A percentile compares a stretch with the other conserved stretches of the same genome.
Evolutionary conservation across 2,797 vertebrate genomes (phyloP).

Genomic region (Kryptolebias ocellatus): DNA sequence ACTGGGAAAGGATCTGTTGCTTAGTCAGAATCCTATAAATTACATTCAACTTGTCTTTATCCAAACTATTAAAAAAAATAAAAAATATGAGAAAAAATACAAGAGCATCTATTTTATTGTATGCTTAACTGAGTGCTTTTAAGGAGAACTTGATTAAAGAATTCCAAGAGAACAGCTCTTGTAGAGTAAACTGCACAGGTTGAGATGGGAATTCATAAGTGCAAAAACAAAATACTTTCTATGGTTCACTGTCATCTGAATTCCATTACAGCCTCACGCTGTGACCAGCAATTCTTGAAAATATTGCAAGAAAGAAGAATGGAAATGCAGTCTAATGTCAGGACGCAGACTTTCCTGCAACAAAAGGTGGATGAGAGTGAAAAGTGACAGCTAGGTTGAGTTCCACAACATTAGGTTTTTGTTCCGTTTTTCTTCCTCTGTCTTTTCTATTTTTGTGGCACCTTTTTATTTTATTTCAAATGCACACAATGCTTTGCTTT

Average conservation of each 20-base stretch:
- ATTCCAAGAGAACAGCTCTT: constrained; percentile 18
- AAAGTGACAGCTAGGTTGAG: constrained; percentile 10
- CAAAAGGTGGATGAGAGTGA: constrained; percentile 21
- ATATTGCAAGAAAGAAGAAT: constrained; percentile 40
- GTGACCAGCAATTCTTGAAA: constrained; percentile 35
- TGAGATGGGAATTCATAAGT: constrained; percentile 26
- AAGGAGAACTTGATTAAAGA: constrained; percentile 13
- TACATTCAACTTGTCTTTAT: no score
- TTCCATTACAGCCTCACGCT: constrained; percentile 39
- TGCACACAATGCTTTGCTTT: constrained; percentile 28
- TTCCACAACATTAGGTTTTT: constrained; percentile 38
- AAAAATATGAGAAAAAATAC: no score
- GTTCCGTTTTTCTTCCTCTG: constrained; percentile 33
- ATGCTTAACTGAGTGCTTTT: no score
- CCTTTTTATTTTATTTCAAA: constrained; percentile 20
- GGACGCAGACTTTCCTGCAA: constrained; percentile 33
- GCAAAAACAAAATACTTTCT: constrained; percentile 17
- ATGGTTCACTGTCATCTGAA: constrained; percentile 36
- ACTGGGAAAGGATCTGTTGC: no score
- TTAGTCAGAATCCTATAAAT: no score
- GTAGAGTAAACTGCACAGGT: constrained; percentile 21
- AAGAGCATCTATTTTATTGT: no score
- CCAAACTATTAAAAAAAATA: no score
- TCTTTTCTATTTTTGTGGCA: constrained; percentile 28
- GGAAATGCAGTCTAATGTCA: constrained; percentile 43